These are phyloP conservation scores for Drosophila planitibia DNA, from an alignment of 2,888 invertebrate species.

Conservation along the genomic window DNA sequence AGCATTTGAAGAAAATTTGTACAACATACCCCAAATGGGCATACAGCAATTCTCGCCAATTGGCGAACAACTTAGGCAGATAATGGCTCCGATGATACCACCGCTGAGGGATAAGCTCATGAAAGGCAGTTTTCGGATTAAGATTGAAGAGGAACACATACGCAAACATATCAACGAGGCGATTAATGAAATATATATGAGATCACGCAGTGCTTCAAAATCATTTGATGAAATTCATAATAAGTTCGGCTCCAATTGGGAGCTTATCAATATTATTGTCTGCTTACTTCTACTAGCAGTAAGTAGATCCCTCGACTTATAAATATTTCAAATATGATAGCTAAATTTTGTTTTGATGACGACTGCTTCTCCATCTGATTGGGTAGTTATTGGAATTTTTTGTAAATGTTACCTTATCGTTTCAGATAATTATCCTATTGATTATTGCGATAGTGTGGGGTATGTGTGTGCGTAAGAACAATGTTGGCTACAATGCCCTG, in stretches of 20 bases:
- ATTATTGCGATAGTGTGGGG: slow-evolving; percentile 8
- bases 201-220: slow-evolving; percentile 2
- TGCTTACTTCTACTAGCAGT: slow-evolving; percentile 90
- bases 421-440: slow-evolving; percentile 18
- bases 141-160: neutral
- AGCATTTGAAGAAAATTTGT: slow-evolving; percentile 3
- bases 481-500: slow-evolving; percentile 15
- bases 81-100: neutral
- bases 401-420: neutral
- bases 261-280: slow-evolving; percentile 87
- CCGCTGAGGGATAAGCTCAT: slow-evolving; percentile 8
- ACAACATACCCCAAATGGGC: slow-evolving; percentile 4
- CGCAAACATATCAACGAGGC: neutral
- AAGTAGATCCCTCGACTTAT: slow-evolving; percentile 28
- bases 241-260: slow-evolving; percentile 5
- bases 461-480: neutral
- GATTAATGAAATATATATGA: slow-evolving; percentile 19
- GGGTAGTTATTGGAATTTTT: neutral
- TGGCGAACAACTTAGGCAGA: neutral
- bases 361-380: neutral
- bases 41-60: neutral
- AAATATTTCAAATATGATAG: neutral
- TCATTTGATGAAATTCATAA: slow-evolving; percentile 26
- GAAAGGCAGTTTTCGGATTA: neutral
- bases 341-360: neutral